Percentiles rank a stretch among this genome's conserved stretches.
These are phyloP conservation scores for Propithecus coquereli DNA, from an alignment of 2,113 vertebrate genomes.

Conservation along the genomic window DNA sequence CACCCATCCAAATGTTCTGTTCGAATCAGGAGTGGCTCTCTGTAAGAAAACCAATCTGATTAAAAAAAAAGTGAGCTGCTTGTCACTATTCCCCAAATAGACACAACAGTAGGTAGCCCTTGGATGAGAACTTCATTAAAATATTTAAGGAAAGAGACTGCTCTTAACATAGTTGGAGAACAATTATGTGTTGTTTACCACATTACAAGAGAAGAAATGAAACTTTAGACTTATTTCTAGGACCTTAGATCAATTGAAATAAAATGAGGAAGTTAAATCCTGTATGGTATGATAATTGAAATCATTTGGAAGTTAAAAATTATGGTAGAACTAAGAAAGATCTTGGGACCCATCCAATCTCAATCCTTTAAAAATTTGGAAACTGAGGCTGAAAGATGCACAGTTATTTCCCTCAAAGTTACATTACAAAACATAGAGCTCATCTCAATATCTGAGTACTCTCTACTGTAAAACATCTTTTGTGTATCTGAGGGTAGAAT, in stretches of 20 bases:
- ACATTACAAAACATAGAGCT: neutral
- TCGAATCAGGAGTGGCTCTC: neutral
- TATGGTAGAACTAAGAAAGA: neutral
- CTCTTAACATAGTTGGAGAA: neutral
- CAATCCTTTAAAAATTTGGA: neutral
- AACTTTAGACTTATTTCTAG: neutral
- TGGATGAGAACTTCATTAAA: neutral
- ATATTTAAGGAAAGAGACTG: neutral
- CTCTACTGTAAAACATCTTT: neutral
- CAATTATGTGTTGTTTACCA: neutral
- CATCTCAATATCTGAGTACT: neutral
- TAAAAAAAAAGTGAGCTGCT: neutral
- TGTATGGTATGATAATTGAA: neutral
- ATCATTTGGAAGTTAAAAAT: neutral
- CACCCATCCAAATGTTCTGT: neutral
- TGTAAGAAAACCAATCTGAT: neutral
- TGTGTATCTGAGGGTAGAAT: neutral
- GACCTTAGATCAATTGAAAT: neutral
- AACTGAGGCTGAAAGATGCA: neutral
- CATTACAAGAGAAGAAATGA: neutral
- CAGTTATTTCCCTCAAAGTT: neutral
- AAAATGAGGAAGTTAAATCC: neutral
- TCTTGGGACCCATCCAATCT: neutral
- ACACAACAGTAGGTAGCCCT: neutral
- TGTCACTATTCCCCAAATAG: neutral